A percentile compares a stretch with the other conserved stretches of the same genome.
Evolutionary conservation across 2,797 vertebrate genomes (phyloP).

Genomic region (Microctenopoma stevenorrisi): DNA sequence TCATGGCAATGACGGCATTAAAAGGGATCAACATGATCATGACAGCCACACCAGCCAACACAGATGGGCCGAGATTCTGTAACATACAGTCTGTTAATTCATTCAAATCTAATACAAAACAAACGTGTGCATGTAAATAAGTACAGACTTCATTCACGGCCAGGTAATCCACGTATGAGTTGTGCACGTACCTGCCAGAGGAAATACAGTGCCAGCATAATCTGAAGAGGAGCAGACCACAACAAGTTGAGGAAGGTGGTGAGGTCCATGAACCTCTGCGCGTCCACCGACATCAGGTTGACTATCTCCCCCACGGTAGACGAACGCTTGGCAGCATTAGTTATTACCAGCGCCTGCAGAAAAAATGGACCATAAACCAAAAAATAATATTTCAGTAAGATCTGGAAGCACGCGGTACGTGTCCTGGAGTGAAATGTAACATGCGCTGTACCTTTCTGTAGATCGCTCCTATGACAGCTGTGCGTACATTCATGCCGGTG

Average conservation of each 20-base stretch:
- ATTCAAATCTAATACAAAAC: neutral
- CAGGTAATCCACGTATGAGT: neutral
- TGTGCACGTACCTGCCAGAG: slow-evolving; percentile 90
- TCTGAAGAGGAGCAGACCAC: slow-evolving; percentile 96
- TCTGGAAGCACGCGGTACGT: neutral
- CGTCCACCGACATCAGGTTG: slow-evolving; percentile 98
- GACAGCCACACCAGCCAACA: slow-evolving; percentile 93
- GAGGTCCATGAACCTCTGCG: slow-evolving; percentile 94
- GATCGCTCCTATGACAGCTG: slow-evolving; percentile 89
- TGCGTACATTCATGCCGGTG: slow-evolving; percentile 91
- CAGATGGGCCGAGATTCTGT: slow-evolving; percentile 90
- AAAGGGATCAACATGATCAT: slow-evolving; percentile 95
- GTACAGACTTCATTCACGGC: neutral
- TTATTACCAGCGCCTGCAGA: slow-evolving; percentile 92
- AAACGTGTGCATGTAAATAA: neutral
- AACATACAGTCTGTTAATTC: slow-evolving; percentile 16
- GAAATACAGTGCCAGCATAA: slow-evolving; percentile 92
- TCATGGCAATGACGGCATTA: slow-evolving; percentile 92
- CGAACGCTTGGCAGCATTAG: slow-evolving; percentile 90
- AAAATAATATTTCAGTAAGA: neutral
- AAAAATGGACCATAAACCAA: neutral
- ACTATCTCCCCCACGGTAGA: slow-evolving; percentile 95
- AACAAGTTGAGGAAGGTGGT: slow-evolving; percentile 92
- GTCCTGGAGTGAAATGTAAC: neutral
- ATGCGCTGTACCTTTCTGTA: slow-evolving; percentile 90